Base-by-base conservation (phyloP, 1,140 invertebrate species). In the Copidosoma floridanum region DNA sequence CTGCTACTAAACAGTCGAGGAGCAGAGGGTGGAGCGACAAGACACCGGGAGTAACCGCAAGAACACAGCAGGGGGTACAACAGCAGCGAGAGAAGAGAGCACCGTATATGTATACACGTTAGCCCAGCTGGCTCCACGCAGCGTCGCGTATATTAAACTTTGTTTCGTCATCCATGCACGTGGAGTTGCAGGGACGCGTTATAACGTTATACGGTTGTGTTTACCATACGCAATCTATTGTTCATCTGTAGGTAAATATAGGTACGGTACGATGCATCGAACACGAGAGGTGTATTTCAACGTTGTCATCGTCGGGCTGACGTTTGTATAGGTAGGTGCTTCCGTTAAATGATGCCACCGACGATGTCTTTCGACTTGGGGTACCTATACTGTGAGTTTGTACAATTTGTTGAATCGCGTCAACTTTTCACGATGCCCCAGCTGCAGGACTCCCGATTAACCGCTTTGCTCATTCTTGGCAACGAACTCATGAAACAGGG, bases 171-270 rank as follows among this genome's bases (percentile, higher is more conserved):
- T 6, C 6, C 12, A 32, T 12, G 29, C 61, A 52, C 54, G 64
- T 71, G 69, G 76, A 75, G 69, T 77, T 72, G 70, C 69, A 68
- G 29, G 29, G 12, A 12, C 6, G 12, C 6, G 29, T 6, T 12
- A 32, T 8, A 65, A 70, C 67, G 68, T 74, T 74, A 76, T 73
- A 76, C 68, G 69, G 72, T 69, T 74, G 71, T 77, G 74, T 75
- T 78, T 75, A 72, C 75, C 69, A 71, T 76, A 79, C 69, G 75
- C 68, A 72, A 74, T 77, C 77, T 76, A 68, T 58, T 64, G 29
- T 12, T 6, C 29, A 12, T 12, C 6, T 8, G 29, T 12, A 6
- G 29, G 29, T 8, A 14, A 14, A 37, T 7, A 37, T 14, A 14
- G 32, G n/a, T n/a, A n/a, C n/a, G n/a, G n/a, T n/a, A n/a, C n/a